Conservation (phyloP, 2,888 invertebrate genomes). For the Scrobipalpa atriplicella region DNA sequence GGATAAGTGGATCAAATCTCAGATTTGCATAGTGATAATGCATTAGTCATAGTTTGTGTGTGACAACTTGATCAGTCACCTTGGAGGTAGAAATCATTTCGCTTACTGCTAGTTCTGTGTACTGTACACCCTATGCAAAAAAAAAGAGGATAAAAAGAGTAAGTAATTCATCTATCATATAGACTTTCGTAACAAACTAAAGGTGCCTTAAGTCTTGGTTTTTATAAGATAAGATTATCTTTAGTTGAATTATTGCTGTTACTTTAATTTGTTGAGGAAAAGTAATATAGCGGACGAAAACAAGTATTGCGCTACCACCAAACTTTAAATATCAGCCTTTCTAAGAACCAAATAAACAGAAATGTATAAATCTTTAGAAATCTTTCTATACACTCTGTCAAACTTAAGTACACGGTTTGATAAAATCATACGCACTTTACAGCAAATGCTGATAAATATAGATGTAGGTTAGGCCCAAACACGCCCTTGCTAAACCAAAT, state of each 20-base stretch:
- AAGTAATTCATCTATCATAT: no score
- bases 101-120: neutral
- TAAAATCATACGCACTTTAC: constrained; percentile 7
- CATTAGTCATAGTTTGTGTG: constrained; percentile 6
- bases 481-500: constrained; percentile 15
- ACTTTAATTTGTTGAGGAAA: no score
- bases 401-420: neutral
- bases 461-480: constrained; percentile 20
- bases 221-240: no score
- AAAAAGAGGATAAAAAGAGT: no score
- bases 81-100: neutral
- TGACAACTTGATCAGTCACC: neutral
- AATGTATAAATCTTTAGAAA: constrained; percentile 2
- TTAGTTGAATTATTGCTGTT: no score
- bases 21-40: constrained; percentile 16
- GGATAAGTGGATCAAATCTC: constrained; percentile 10
- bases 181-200: no score
- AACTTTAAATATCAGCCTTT: no score
- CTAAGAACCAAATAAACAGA: neutral
- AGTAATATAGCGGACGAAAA: no score
- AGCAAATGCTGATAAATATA: neutral
- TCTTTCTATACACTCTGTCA: neutral
- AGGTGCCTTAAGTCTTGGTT: no score
- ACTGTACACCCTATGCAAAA: no score
- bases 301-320: no score